phyloP scores from a whole-genome alignment of 2,888 invertebrate genomes.

The Hylaea fasciaria region DNA sequence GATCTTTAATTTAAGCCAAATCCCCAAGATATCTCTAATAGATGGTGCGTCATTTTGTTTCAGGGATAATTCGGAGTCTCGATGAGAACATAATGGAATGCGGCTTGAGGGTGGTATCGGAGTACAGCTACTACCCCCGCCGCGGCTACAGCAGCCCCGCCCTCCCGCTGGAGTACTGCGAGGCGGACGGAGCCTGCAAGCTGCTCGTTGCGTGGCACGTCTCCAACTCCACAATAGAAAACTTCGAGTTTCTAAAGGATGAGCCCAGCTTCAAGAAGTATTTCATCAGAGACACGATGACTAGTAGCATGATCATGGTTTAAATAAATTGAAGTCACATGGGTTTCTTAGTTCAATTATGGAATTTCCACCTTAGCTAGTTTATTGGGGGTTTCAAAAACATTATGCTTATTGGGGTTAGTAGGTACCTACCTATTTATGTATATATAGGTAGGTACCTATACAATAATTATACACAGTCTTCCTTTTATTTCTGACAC shows the following conservation, averaged over 20 bases:
- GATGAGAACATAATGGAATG: constrained; percentile 64
- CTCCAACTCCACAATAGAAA: constrained; percentile 69
- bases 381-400: too few species aligned
- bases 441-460: too few species aligned
- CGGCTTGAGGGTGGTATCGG: constrained; percentile 66
- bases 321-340: not conserved
- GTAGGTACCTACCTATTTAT: too few species aligned
- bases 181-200: constrained; percentile 67
- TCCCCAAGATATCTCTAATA: not conserved
- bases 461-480: too few species aligned
- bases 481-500: too few species aligned
- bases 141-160: constrained; percentile 44
- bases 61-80: constrained; percentile 66
- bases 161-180: constrained; percentile 73
- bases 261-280: constrained; percentile 68
- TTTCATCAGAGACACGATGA: constrained; percentile 54
- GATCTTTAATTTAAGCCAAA: too few species aligned
- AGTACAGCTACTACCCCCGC: constrained; percentile 72
- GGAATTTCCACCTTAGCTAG: too few species aligned
- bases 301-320: not conserved
- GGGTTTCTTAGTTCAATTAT: too few species aligned
- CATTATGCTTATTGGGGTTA: too few species aligned
- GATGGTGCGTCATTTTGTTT: constrained; percentile 18
- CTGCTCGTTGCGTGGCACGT: constrained; percentile 75
- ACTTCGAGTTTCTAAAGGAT: constrained; percentile 72